Evolutionary conservation across 2,888 invertebrate genomes (phyloP).

Genomic region (Sphaerophoria rueppellii): DNA sequence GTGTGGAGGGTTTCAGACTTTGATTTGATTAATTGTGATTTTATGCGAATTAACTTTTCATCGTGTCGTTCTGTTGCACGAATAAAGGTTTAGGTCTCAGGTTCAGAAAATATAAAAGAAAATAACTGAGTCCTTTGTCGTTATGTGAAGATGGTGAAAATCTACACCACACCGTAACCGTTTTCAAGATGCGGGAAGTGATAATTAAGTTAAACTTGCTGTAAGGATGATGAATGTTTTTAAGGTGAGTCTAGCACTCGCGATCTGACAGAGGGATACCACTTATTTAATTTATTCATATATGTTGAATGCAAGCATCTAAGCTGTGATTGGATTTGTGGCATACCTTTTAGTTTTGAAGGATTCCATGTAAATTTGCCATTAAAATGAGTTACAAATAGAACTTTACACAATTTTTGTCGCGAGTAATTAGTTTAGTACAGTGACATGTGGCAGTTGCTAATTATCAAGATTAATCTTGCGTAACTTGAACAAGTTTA

Average conservation of each 20-base stretch:
- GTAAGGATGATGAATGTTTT: conserved; percentile 63
- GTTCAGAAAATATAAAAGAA: conserved; percentile 11
- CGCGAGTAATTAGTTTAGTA: conserved; percentile 62
- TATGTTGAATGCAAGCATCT: conserved; percentile 61
- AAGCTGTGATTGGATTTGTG: neutral
- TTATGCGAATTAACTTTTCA: conserved; percentile 69
- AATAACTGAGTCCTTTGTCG: conserved; percentile 47
- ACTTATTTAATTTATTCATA: conserved; percentile 71
- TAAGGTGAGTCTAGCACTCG: neutral
- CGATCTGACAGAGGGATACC: conserved; percentile 30
- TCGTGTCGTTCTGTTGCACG: conserved; percentile 27
- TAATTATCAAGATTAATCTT: too few species aligned
- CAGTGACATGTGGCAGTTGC: conserved; percentile 50
- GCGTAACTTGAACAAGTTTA: too few species aligned
- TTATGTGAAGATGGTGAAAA: conserved; percentile 17
- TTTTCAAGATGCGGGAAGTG: conserved; percentile 63
- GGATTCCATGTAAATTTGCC: conserved; percentile 47
- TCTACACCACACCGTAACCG: conserved; percentile 16
- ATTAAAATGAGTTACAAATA: conserved; percentile 62
- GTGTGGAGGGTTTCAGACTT: conserved; percentile 35
- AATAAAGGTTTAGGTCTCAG: conserved; percentile 22
- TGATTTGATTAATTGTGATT: conserved; percentile 73
- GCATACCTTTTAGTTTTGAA: conserved; percentile 1
- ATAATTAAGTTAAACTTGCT: conserved; percentile 67
- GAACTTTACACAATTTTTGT: conserved; percentile 63